These are phyloP conservation scores for Myrmecophaga tridactyla DNA, from an alignment of 2,113 vertebrate genomes.

Conservation along the genomic window DNA sequence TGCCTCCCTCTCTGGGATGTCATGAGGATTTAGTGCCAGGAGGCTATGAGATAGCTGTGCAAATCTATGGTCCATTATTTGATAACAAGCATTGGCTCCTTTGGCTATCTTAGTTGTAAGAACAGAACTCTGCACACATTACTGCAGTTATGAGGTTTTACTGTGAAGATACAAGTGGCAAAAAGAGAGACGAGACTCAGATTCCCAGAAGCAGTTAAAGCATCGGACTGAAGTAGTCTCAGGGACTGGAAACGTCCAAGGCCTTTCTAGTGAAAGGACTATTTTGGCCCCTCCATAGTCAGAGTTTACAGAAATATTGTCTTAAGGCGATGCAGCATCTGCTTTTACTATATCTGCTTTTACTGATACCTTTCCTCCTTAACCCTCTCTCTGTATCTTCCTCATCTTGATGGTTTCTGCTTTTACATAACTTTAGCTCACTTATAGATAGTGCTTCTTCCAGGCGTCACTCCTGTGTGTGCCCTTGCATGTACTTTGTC, in stretches of 20 bases:
- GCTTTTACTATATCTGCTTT: neutral
- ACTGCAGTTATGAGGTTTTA: neutral
- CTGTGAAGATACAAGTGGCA: neutral
- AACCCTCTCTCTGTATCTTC: neutral
- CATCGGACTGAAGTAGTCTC: neutral
- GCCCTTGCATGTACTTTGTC: neutral
- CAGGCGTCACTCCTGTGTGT: neutral
- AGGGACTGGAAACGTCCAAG: neutral
- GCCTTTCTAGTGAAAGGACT: neutral
- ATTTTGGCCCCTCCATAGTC: neutral
- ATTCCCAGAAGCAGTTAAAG: neutral
- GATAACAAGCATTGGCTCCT: neutral
- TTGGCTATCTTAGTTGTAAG: neutral
- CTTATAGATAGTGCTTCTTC: neutral
- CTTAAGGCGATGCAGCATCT: neutral
- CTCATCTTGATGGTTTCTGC: neutral
- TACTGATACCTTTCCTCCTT: neutral
- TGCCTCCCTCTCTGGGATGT: neutral
- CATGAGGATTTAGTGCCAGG: neutral
- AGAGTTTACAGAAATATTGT: neutral
- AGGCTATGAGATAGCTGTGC: neutral
- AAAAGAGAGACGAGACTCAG: neutral
- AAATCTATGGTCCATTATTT: neutral
- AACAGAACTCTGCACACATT: neutral
- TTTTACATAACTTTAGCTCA: neutral